Evolutionary conservation across 2,113 vertebrate species (phyloP).

Genomic region (Nannospalax galili): DNA sequence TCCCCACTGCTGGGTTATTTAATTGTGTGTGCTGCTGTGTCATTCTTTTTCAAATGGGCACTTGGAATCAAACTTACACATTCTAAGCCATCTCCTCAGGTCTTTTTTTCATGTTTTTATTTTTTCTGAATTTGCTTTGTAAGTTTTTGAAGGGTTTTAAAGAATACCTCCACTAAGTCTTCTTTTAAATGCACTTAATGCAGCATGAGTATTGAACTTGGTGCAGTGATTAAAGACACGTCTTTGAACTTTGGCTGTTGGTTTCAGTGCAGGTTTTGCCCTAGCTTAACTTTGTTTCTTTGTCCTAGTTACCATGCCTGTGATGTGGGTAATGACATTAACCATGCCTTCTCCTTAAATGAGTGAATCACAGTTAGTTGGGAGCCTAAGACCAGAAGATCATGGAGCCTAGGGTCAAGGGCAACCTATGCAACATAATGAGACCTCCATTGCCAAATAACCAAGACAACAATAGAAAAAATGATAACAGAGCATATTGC

Average conservation of each 20-base stretch:
- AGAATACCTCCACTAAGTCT: neutral
- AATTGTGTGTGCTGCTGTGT: too few species aligned
- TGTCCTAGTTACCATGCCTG: neutral
- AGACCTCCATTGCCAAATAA: too few species aligned
- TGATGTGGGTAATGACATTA: neutral
- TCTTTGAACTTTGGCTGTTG: neutral
- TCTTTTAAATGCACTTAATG: neutral
- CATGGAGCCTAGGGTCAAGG: neutral
- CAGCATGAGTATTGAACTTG: neutral
- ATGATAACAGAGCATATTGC: neutral
- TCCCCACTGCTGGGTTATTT: neutral
- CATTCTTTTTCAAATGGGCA: too few species aligned
- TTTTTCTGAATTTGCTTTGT: neutral
- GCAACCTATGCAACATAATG: neutral
- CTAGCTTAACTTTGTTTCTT: neutral
- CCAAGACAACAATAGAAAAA: too few species aligned
- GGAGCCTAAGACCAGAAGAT: neutral
- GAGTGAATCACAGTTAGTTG: neutral
- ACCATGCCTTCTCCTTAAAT: neutral
- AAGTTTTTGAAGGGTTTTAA: neutral
- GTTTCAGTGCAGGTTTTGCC: neutral
- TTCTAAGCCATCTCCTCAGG: too few species aligned
- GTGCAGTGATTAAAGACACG: neutral
- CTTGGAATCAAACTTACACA: too few species aligned
- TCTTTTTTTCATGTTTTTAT: neutral